Conservation (phyloP, 2,888 invertebrate genomes). For the Loripinus fragilis region DNA sequence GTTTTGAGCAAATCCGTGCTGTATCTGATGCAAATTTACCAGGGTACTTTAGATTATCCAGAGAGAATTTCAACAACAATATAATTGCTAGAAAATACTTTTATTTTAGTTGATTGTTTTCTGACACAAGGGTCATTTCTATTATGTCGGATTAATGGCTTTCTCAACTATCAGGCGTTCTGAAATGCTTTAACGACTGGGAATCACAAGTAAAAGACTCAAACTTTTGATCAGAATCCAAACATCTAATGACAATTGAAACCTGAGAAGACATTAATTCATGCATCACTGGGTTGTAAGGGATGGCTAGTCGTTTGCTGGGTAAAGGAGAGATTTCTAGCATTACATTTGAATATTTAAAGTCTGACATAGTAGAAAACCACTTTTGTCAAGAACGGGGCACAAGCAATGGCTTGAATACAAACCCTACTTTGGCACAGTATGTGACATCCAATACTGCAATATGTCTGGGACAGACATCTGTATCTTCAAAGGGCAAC, state of each 20-base stretch:
- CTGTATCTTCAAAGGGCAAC: not conserved
- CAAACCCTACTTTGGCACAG: conserved; percentile 1
- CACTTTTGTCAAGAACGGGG: conserved; percentile 1
- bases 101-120: conserved; percentile 5
- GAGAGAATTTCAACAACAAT: no score
- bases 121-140: not conserved
- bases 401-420: not conserved
- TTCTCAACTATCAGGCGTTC: not conserved
- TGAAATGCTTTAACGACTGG: not conserved
- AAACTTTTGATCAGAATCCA: not conserved
- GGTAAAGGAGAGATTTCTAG: not conserved
- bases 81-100: conserved; percentile 12
- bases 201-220: not conserved
- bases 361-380: not conserved
- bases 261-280: not conserved
- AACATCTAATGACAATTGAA: not conserved
- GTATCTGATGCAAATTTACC: conserved; percentile 35
- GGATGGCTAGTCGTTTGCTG: not conserved
- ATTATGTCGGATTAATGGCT: not conserved
- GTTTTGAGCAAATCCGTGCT: conserved; percentile 47
- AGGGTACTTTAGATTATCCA: conserved; percentile 22
- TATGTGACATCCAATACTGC: conserved; percentile 5
- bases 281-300: not conserved
- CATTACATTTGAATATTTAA: not conserved
- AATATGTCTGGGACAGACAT: not conserved